Evolutionary conservation across 2,888 invertebrate genomes (phyloP).

Genomic region (Ectemnius cavifrons): DNA sequence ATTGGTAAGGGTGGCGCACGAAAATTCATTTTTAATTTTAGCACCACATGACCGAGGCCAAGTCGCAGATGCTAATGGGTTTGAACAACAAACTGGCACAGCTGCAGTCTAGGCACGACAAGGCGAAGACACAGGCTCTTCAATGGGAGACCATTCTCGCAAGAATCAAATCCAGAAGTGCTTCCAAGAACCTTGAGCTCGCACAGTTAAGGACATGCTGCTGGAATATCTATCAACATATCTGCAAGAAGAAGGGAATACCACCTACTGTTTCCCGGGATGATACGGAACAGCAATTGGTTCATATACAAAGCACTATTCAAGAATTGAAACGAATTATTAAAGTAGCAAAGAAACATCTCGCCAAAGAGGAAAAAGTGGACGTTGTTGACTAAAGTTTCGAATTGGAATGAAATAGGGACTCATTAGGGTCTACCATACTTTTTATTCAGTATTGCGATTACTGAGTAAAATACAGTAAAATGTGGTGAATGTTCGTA

Average conservation of each 20-base stretch:
- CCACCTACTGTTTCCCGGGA: conserved; percentile 74
- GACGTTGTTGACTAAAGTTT: background rate
- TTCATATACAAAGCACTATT: conserved; percentile 82
- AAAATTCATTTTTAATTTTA: conserved; percentile 32
- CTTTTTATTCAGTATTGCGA: background rate
- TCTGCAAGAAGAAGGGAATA: conserved; percentile 81
- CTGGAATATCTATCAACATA: conserved; percentile 83
- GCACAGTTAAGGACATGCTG: conserved; percentile 81
- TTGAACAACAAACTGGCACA: conserved; percentile 83
- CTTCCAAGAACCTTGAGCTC: conserved; percentile 80
- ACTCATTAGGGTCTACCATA: background rate
- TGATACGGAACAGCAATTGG: conserved; percentile 82
- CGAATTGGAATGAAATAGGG: background rate
- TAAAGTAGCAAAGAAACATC: conserved; percentile 56
- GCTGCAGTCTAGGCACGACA: conserved; percentile 82
- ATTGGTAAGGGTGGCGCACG: background rate
- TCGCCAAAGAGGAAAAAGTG: conserved; percentile 72
- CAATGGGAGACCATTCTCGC: conserved; percentile 83
- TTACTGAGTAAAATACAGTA: background rate
- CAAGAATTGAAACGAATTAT: conserved; percentile 77
- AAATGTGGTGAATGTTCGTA: too few relatives aligned
- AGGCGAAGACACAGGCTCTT: conserved; percentile 80
- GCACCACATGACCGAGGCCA: conserved; percentile 80
- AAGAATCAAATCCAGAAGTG: conserved; percentile 81
- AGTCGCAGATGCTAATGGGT: conserved; percentile 82